These are phyloP conservation scores for Thamnaconus septentrionalis DNA, from an alignment of 2,113 vertebrate species.

Conservation along the genomic window DNA sequence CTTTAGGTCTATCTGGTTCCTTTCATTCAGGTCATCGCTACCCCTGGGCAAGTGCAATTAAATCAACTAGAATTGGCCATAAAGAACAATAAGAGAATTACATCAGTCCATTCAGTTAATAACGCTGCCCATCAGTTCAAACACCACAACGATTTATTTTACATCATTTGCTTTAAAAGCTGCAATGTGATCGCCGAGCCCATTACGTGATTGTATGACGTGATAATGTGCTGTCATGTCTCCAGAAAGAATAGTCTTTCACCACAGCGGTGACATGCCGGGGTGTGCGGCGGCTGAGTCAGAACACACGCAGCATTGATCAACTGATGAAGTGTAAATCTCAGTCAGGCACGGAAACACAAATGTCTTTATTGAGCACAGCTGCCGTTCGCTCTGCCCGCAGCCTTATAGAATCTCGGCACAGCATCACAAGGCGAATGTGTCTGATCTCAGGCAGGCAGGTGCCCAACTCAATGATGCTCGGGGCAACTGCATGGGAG, in stretches of 20 bases:
- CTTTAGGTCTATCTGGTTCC: too few species aligned
- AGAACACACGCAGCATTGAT: constrained; percentile 16
- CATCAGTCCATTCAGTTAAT: too few species aligned
- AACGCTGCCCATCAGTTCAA: too few species aligned
- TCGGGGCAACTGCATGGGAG: constrained; percentile 49
- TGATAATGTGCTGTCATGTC: constrained; percentile 2
- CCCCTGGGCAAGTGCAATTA: too few species aligned
- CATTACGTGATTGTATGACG: background rate
- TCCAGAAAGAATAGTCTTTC: background rate
- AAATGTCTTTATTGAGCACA: constrained; percentile 21
- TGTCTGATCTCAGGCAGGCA: constrained; percentile 42
- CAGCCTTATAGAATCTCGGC: constrained; percentile 33
- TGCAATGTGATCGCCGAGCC: background rate
- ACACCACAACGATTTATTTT: too few species aligned
- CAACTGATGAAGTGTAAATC: background rate
- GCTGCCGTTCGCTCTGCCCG: constrained; percentile 22
- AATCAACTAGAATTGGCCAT: too few species aligned
- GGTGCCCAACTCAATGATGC: constrained; percentile 40
- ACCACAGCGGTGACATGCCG: background rate
- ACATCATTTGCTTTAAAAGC: background rate
- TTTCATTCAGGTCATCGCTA: too few species aligned
- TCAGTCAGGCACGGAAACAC: constrained; percentile 6
- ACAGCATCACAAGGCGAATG: constrained; percentile 51
- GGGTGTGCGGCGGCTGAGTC: background rate
- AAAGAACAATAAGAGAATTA: too few species aligned